Evolutionary conservation across 2,113 vertebrate species (phyloP).

Genomic region (Synodontis membranacea): DNA sequence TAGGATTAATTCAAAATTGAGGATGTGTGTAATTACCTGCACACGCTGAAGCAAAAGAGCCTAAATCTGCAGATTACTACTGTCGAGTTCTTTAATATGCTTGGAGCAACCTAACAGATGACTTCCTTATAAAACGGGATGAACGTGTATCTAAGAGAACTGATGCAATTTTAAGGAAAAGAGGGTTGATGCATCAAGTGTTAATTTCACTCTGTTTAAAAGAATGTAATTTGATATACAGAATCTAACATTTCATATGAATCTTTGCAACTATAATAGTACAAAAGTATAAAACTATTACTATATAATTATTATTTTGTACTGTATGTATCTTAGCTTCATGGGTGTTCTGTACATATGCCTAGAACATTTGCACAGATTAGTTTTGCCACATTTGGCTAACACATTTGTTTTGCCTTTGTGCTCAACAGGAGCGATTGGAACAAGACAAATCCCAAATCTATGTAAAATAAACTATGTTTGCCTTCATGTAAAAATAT

Average conservation of each 20-base stretch:
- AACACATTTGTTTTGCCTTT: neutral
- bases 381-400: neutral
- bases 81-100: neutral
- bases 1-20: neutral
- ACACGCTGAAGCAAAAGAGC: neutral
- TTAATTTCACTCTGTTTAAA: neutral
- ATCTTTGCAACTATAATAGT: no score
- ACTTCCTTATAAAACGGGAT: neutral
- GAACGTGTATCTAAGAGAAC: neutral
- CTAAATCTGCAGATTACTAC: neutral
- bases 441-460: neutral
- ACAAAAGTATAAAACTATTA: no score
- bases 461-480: neutral
- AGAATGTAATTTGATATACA: neutral
- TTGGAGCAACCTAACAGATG: neutral
- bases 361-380: neutral
- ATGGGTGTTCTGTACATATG: neutral
- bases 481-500: neutral
- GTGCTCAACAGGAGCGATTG: neutral
- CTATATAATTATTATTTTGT: no score
- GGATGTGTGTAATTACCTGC: neutral
- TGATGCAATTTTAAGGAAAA: neutral
- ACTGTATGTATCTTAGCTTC: neutral
- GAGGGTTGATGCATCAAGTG: neutral
- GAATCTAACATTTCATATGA: neutral